Evolutionary conservation across 2,113 vertebrate genomes (phyloP).

Genomic region (Cyanoramphus novaezelandiae): DNA sequence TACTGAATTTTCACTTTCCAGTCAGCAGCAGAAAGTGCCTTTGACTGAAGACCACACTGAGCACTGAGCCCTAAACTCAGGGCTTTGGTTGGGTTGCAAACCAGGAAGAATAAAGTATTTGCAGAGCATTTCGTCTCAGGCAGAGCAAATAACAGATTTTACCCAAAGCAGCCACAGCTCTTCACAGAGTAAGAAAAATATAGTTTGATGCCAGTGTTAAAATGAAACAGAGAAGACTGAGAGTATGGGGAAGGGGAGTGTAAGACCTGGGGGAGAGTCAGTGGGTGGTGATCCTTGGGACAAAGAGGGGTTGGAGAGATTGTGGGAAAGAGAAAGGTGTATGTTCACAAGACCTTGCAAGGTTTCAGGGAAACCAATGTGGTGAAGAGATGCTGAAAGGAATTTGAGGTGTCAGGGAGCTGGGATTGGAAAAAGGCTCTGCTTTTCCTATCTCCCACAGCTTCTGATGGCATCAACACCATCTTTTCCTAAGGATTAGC

Average conservation of each 20-base stretch:
- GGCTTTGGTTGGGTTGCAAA: not conserved
- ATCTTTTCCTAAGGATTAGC: not conserved
- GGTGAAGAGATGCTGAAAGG: not conserved
- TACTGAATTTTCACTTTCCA: not conserved
- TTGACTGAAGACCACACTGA: not conserved
- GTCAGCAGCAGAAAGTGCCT: not conserved
- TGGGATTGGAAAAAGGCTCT: not conserved
- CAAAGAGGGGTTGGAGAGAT: not conserved
- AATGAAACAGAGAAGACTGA: not conserved
- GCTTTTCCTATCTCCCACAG: not conserved
- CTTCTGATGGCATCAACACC: not conserved
- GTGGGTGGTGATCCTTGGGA: not conserved
- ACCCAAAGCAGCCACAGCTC: not conserved
- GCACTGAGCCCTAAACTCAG: not conserved
- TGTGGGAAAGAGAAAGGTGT: not conserved
- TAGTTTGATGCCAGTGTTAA: not conserved
- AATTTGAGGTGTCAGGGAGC: not conserved
- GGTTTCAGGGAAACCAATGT: not conserved
- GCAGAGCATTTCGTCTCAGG: not conserved
- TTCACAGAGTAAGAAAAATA: not conserved
- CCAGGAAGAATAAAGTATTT: not conserved
- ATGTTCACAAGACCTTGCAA: not conserved
- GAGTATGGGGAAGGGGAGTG: not conserved
- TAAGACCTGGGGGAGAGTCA: not conserved
- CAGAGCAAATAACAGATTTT: not conserved